Base-by-base conservation (phyloP, 1,140 invertebrate genomes). In the Idris sp. region DNA sequence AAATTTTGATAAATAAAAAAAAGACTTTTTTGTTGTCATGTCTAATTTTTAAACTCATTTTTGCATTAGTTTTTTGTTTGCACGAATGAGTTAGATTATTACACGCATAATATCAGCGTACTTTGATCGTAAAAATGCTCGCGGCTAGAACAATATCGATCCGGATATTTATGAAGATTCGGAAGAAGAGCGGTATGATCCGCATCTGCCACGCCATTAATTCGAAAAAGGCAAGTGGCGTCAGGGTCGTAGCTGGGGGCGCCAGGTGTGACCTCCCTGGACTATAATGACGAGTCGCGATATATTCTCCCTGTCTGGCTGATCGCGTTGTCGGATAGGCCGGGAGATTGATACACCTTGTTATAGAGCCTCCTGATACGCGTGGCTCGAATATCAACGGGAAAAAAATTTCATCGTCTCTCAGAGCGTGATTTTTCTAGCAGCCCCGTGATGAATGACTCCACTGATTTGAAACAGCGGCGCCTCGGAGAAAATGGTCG, bases 141-240 rank as follows among this genome's bases (percentile, higher is more conserved):
- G 40, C 69, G 33, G 48, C 38, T 51, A 76, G 19, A 49, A 59
- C 31, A 73, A 76, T 74, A 80, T 77, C 73, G 74, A 78, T 76
- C 41, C 44, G 78, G 81, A 83, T 82, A 83, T 84, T 84, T 83
- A 83, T 83, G 78, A 83, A 84, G 82, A 85, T 84, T 85, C 56
- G 79, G 79, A 74, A 81, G 78, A 82, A 83, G 74, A 73, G 81
- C 68, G 67, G 64, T 77, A 78, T 79, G 79, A 84, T 84, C 65
- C 78, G 76, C 84, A 85, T 84, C 84, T 85, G 83, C 79, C 76
- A 68, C 56, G 64, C 71, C 77, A 79, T 79, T 79, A 81, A 76
- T 65, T 74, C 41, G 48, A 49, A 73, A 71, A 61, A 71, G 58
- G 33, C 61, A 62, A 51, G 28, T 53, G 54, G 54, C 41, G 69